Percentiles rank a stretch among this genome's conserved stretches.
phyloP scores from a whole-genome alignment of 2,888 invertebrate species.

The Venusia cambrica region DNA sequence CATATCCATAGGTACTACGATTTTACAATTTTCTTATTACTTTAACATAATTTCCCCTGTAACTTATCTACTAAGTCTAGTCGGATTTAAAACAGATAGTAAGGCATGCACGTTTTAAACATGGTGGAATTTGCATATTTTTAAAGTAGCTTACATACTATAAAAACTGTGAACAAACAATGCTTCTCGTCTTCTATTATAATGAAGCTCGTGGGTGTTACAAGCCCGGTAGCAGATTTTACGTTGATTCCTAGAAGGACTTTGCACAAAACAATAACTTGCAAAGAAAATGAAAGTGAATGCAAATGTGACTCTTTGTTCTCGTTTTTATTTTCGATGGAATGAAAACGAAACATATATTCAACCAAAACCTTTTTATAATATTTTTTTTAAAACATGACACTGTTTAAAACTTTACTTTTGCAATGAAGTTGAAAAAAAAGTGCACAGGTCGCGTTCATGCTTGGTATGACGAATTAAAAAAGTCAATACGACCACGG shows the following conservation, averaged over 20 bases:
- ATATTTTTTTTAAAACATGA: too few relatives aligned
- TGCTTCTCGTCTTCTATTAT: conserved; percentile 25
- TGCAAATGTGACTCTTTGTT: conserved; percentile 32
- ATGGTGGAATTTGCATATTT: too few relatives aligned
- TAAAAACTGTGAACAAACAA: conserved; percentile 2
- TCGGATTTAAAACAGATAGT: too few relatives aligned
- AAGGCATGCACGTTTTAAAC: too few relatives aligned
- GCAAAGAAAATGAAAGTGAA: conserved; percentile 44
- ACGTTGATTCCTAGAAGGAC: conserved; percentile 59
- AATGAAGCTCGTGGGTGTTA: conserved; percentile 17
- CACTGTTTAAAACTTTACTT: too few relatives aligned
- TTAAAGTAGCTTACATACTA: too few relatives aligned
- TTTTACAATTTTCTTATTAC: too few relatives aligned
- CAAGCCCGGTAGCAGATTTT: conserved; percentile 46
- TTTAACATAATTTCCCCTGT: too few relatives aligned
- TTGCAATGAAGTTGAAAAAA: conserved; percentile 8
- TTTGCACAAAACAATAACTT: conserved; percentile 54
- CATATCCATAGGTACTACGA: too few relatives aligned
- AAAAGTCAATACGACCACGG: conserved; percentile 20
- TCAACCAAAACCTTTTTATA: conserved; percentile 3
- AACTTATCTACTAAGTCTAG: too few relatives aligned
- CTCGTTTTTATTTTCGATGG: conserved; percentile 33
- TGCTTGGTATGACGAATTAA: conserved; percentile 8
- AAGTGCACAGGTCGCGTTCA: conserved; percentile 6
- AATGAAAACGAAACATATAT: conserved; percentile 43